Base-by-base conservation (phyloP, 2,113 vertebrate genomes). In the Zosterops lateralis region DNA sequence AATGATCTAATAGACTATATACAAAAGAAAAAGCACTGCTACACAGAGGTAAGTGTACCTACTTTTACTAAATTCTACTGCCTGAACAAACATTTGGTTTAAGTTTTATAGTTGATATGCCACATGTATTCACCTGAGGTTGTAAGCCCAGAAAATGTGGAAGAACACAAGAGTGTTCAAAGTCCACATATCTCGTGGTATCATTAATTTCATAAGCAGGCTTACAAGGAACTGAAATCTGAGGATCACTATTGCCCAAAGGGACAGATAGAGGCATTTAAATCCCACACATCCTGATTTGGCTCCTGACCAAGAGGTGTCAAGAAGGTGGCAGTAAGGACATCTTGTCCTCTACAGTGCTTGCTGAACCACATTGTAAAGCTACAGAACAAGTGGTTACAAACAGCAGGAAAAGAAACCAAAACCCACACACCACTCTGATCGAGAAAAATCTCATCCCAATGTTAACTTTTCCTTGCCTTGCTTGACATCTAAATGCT, bases 81-180 rank as follows among this genome's bases (percentile, higher is more conserved):
- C 34, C 32, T 82, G 62, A 92, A 67, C 8, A 90, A 87, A 67
- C 21, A 44, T 82, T 82, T 86, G 36, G 11, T 76, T 1, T 9
- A 70, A 44, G 29, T 50, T 92, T 93, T 45, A 50, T 17, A 56
- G 94, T 80, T 72, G 40, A 66, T 84, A 68, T 61, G 29, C 73
- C 90, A 92, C 6, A 6, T 44, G 16, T 64, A 84, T 83, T 93
- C 80, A 73, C 79, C 73, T 81, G 67, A 91, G 75, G 82, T 75
- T 57, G 0, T 28, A 64, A 64, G 45, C 54, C 50, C 71, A 86
- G 61, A 57, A 88, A 96, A 92, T 29, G 38, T 73, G 66, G 89
- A 92, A 83, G 66, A 67, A 4, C 20, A 48, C 34, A 76, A 58
- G 4, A 60, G 32, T 15, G 10, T 88, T 92, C n/a, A 89, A 83